These are phyloP conservation scores for Mus caroli DNA, from an alignment of 2,797 vertebrate species.

Conservation along the genomic window DNA sequence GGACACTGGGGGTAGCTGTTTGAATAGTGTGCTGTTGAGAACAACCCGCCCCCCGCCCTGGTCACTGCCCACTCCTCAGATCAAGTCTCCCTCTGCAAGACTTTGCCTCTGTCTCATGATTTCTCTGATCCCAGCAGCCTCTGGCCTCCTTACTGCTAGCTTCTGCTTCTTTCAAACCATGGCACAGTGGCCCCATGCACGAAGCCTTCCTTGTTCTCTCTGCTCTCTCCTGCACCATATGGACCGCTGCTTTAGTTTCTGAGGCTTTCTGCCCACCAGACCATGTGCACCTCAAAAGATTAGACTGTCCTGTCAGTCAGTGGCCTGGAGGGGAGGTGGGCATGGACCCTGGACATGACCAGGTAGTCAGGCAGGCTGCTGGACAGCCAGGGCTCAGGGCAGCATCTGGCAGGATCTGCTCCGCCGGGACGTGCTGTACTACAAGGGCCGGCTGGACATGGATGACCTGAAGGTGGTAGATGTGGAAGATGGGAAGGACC, in stretches of 20 bases:
- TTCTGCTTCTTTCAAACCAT: not conserved
- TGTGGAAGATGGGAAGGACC: conserved; percentile 96
- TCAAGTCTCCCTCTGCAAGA: not conserved
- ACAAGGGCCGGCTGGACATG: conserved; percentile 96
- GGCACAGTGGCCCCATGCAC: not conserved
- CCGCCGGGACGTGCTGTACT: conserved; percentile 96
- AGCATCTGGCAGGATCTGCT: conserved; percentile 93
- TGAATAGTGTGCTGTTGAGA: not conserved
- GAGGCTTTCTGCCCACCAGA: not conserved
- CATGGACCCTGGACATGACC: not conserved
- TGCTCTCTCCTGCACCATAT: not conserved
- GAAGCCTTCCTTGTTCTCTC: not conserved
- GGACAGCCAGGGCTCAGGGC: not conserved
- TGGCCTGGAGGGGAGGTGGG: not conserved
- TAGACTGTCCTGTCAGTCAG: not conserved
- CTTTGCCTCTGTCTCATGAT: not conserved
- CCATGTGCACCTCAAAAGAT: not conserved
- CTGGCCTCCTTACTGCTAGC: not conserved
- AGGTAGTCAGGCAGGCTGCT: not conserved
- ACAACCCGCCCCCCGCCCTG: too few relatives aligned
- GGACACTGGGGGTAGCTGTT: not conserved
- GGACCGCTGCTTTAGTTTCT: not conserved
- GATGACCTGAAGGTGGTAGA: conserved; percentile 95
- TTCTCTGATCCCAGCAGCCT: not conserved
- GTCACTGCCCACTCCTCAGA: not conserved